Evolutionary conservation across 2,797 vertebrate genomes (phyloP).

Genomic region (Mormyrus proboscirostris): DNA sequence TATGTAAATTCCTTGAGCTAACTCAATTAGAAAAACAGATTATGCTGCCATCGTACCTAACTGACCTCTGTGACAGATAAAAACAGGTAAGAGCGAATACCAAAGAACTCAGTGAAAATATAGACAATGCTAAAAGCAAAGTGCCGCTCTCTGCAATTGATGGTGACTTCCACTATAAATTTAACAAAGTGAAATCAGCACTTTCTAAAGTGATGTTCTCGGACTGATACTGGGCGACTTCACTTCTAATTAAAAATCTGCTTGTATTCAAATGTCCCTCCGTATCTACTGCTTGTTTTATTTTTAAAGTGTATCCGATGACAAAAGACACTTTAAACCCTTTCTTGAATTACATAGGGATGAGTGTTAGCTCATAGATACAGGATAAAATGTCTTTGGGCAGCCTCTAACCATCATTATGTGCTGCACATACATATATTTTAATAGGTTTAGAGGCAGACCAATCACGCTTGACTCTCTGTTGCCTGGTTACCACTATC

Average conservation of each 20-base stretch:
- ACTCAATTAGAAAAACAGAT: conserved; percentile 56
- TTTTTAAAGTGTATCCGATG: conserved; percentile 83
- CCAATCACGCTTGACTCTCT: conserved; percentile 70
- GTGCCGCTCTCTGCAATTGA: conserved; percentile 33
- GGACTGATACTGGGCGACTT: not conserved
- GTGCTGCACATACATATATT: conserved; percentile 55
- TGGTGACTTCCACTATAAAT: conserved; percentile 45
- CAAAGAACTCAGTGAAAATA: conserved; percentile 19
- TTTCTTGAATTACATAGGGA: conserved; percentile 78
- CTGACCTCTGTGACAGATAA: conserved; percentile 33
- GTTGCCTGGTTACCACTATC: conserved; percentile 65
- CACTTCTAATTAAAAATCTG: conserved; percentile 54
- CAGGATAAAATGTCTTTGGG: conserved; percentile 61
- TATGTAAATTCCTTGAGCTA: conserved; percentile 52
- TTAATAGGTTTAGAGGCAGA: conserved; percentile 66
- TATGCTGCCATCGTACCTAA: conserved; percentile 33
- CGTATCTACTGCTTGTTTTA: conserved; percentile 66
- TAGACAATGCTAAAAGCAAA: conserved; percentile 30
- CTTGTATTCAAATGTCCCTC: conserved; percentile 60
- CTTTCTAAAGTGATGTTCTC: conserved; percentile 31
- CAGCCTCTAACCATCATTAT: conserved; percentile 73
- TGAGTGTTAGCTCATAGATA: conserved; percentile 64
- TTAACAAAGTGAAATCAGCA: conserved; percentile 44
- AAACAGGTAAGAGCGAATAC: conserved; percentile 25
- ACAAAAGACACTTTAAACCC: conserved; percentile 73